Conservation (phyloP, 2,888 invertebrate genomes). For the Timandra comae region DNA sequence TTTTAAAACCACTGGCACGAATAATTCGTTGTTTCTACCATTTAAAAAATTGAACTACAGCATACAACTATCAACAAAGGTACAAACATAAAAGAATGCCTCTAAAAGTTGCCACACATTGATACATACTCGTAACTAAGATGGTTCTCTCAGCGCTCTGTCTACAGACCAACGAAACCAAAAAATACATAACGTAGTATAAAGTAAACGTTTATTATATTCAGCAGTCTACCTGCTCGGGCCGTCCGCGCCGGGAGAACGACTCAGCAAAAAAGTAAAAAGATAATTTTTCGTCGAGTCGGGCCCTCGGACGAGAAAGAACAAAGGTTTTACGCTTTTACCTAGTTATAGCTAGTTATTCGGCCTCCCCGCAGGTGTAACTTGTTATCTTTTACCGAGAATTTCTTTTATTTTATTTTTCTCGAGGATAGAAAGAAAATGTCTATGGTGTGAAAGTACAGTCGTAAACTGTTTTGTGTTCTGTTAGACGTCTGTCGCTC, state of each 20-base stretch:
- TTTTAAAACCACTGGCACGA: too few species aligned
- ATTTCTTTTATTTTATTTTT: constrained; percentile 51
- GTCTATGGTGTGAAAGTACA: constrained; percentile 41
- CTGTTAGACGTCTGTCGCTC: constrained; percentile 23
- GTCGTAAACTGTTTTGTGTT: constrained; percentile 32
- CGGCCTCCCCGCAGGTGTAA: constrained; percentile 63
- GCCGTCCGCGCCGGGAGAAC: constrained; percentile 50
- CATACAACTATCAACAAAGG: too few species aligned
- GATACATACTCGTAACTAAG: constrained; percentile 12
- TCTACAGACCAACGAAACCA: too few species aligned
- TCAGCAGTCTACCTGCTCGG: constrained; percentile 62
- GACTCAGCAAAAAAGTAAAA: constrained; percentile 67
- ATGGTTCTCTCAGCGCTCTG: constrained; percentile 24
- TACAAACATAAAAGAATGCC: constrained; percentile 23
- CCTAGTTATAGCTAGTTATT: constrained; percentile 67
- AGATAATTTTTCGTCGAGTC: constrained; percentile 68
- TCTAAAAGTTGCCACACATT: constrained; percentile 25
- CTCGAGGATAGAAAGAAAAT: constrained; percentile 38
- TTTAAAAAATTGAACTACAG: too few species aligned
- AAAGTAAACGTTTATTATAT: constrained; percentile 49
- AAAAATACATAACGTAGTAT: constrained; percentile 20
- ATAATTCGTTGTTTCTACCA: too few species aligned
- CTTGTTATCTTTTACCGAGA: constrained; percentile 62
- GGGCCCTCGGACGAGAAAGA: constrained; percentile 55
- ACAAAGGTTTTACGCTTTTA: constrained; percentile 65